Conservation (phyloP, 2,797 vertebrate species). For the Caiman crocodilus region DNA sequence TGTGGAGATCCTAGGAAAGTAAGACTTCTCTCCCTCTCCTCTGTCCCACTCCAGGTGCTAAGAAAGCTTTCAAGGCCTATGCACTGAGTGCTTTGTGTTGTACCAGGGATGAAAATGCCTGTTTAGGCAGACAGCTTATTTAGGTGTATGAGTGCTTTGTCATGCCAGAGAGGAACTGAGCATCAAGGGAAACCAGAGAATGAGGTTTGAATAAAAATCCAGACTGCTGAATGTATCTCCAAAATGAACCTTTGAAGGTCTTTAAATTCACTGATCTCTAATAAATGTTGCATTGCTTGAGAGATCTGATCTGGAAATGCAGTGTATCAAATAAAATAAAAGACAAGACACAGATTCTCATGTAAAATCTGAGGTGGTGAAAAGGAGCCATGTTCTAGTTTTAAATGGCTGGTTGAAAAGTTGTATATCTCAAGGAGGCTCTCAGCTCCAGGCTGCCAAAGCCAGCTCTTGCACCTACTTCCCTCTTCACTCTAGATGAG, state of each 20-base stretch:
- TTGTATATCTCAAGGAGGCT: not conserved
- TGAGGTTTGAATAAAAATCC: not conserved
- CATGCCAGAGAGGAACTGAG: not conserved
- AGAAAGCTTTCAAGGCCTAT: too few relatives aligned
- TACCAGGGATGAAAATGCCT: not conserved
- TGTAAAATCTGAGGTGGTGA: not conserved
- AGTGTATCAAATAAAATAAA: not conserved
- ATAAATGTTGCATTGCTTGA: not conserved
- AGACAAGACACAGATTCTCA: not conserved
- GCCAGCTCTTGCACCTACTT: not conserved
- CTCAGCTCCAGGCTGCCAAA: not conserved
- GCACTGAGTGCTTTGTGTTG: not conserved
- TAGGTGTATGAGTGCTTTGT: not conserved
- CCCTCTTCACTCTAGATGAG: not conserved
- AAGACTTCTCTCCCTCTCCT: too few relatives aligned
- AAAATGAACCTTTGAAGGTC: not conserved
- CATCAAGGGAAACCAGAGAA: not conserved
- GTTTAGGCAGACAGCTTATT: not conserved
- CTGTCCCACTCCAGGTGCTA: too few relatives aligned
- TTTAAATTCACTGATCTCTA: fast-evolving
- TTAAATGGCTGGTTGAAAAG: not conserved
- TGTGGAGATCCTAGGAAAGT: too few relatives aligned
- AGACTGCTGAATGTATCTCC: not conserved
- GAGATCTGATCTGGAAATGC: not conserved
- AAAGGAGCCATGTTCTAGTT: not conserved